Conservation (phyloP, 2,113 vertebrate genomes). For the Oryzias celebensis region DNA sequence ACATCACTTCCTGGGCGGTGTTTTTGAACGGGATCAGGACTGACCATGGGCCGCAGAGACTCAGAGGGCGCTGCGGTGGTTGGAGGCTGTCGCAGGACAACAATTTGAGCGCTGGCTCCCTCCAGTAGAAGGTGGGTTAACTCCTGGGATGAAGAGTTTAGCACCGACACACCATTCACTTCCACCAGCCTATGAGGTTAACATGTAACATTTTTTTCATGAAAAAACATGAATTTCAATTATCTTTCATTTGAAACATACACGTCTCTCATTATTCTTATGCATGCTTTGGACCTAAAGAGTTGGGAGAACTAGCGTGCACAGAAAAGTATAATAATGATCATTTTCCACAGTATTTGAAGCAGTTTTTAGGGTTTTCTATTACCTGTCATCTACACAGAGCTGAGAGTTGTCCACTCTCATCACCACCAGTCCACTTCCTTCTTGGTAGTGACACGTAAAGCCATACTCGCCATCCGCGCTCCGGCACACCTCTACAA, state of each 20-base stretch:
- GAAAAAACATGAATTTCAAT: slow-evolving; percentile 14
- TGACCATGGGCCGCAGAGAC: slow-evolving; percentile 16
- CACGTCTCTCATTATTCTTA: slow-evolving; percentile 43
- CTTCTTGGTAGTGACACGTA: slow-evolving; percentile 44
- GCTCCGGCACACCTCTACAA: slow-evolving; percentile 53
- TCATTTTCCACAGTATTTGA: slow-evolving; percentile 3
- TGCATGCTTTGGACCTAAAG: slow-evolving; percentile 55
- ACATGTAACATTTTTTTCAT: background rate
- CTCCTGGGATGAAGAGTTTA: slow-evolving; percentile 64
- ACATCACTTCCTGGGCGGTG: slow-evolving; percentile 13
- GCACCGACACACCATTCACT: slow-evolving; percentile 66
- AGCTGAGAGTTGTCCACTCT: slow-evolving; percentile 56
- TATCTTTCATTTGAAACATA: slow-evolving; percentile 18
- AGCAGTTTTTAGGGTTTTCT: background rate
- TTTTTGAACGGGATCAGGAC: slow-evolving; percentile 19
- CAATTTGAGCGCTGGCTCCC: slow-evolving; percentile 55
- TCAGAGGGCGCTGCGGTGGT: slow-evolving; percentile 13
- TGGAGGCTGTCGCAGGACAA: slow-evolving; percentile 64
- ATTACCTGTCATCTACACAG: slow-evolving; percentile 71
- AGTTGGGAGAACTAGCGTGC: slow-evolving; percentile 55
- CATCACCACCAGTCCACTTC: slow-evolving; percentile 63
- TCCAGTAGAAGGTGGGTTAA: slow-evolving; percentile 57
- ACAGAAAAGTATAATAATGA: slow-evolving; percentile 16
- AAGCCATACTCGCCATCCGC: slow-evolving; percentile 64
- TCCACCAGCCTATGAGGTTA: slow-evolving; percentile 63